Percentiles rank a stretch among this genome's conserved stretches.
Conservation (phyloP, 2,797 vertebrate genomes). For the Manis crassicaudata region DNA sequence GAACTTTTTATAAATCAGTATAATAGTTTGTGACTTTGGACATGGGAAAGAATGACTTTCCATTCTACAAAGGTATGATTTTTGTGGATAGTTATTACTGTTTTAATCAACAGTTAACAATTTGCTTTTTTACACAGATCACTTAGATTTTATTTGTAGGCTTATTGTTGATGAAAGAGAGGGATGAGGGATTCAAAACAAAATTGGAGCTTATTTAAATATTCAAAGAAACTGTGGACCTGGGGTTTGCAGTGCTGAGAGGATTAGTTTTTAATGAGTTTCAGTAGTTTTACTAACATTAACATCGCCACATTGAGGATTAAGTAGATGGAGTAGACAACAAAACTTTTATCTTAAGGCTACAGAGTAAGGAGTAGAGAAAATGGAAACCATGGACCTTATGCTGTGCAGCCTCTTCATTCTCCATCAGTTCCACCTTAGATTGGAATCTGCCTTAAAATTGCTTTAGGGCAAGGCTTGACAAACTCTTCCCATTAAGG, state of each 20-base stretch:
- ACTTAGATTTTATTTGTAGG: background rate
- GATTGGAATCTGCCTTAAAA: slow-evolving; percentile 24
- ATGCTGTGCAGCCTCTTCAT: background rate
- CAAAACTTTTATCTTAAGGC: background rate
- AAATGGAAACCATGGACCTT: background rate
- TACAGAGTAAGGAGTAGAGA: background rate
- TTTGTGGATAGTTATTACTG: background rate
- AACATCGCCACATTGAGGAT: slow-evolving; percentile 50
- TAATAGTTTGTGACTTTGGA: background rate
- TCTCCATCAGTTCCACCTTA: background rate
- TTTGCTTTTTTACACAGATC: background rate
- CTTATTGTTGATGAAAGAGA: slow-evolving; percentile 17
- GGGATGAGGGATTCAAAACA: background rate
- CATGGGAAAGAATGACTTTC: background rate
- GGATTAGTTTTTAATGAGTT: slow-evolving; percentile 73
- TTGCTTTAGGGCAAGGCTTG: background rate
- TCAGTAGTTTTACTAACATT: slow-evolving; percentile 74
- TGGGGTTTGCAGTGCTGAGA: slow-evolving; percentile 63
- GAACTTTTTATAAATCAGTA: background rate
- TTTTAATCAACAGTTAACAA: background rate
- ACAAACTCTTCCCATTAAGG: background rate
- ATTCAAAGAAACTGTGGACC: background rate
- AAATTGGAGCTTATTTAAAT: background rate
- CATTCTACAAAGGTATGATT: background rate
- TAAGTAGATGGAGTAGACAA: slow-evolving; percentile 38